phyloP scores from a whole-genome alignment of 2,888 invertebrate species.

The Cryptops parisi region DNA sequence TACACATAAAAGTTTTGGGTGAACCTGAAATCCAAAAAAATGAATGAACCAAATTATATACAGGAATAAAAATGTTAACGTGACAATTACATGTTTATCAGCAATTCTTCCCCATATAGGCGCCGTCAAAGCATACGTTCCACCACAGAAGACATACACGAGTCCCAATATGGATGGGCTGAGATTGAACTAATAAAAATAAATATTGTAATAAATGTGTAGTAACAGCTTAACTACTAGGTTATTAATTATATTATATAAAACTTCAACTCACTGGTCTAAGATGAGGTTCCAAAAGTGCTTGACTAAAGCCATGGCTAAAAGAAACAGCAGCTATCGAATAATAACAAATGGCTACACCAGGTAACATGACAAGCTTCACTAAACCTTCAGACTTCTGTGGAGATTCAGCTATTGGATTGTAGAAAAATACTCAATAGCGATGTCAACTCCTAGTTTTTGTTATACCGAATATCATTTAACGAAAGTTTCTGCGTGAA shows the following conservation, averaged over 20 bases:
- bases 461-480: neutral
- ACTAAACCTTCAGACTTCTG: conserved; percentile 29
- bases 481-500: too few species aligned
- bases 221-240: neutral
- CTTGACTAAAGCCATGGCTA: conserved; percentile 75
- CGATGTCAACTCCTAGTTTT: too few species aligned
- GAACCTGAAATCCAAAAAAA: conserved; percentile 27
- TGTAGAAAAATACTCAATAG: neutral
- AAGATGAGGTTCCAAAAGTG: conserved; percentile 74
- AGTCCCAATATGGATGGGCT: conserved; percentile 53
- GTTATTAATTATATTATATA: neutral
- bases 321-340: conserved; percentile 62
- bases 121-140: conserved; percentile 60
- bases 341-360: conserved; percentile 50
- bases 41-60: too few species aligned
- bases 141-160: conserved; percentile 72
- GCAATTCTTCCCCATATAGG: conserved; percentile 68
- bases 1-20: conserved; percentile 52
- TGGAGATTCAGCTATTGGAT: neutral
- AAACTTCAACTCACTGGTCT: conserved; percentile 38
- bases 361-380: conserved; percentile 51
- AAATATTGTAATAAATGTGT: neutral
- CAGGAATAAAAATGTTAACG: too few species aligned
- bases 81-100: conserved; percentile 46
- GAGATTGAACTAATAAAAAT: neutral